Percentiles rank a stretch among this genome's conserved stretches.
Evolutionary conservation across 2,113 vertebrate species (phyloP).

Genomic region (Archilochus colubris): DNA sequence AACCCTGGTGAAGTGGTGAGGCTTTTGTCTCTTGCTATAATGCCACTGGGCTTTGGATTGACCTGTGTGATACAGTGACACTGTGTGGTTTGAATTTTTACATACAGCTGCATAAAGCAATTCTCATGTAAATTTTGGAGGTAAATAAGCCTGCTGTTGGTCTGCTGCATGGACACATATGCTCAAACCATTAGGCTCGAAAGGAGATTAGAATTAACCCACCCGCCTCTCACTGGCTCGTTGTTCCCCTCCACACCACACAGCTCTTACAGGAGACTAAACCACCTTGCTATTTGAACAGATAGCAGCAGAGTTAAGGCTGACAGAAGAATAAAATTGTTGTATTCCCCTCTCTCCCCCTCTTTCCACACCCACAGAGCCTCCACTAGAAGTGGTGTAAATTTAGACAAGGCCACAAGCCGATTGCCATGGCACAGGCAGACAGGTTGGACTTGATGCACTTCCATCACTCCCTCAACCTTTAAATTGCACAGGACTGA

Average conservation of each 20-base stretch:
- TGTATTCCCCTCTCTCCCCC: background rate
- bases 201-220: conserved; percentile 71
- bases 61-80: conserved; percentile 71
- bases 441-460: background rate
- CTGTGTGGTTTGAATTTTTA: conserved; percentile 76
- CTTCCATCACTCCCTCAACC: background rate
- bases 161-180: conserved; percentile 71
- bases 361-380: background rate
- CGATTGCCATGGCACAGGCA: background rate
- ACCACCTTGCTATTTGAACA: background rate
- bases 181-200: conserved; percentile 70
- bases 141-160: conserved; percentile 73
- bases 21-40: conserved; percentile 71
- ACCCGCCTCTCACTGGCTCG: background rate
- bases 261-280: background rate
- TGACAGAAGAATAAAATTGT: conserved; percentile 1
- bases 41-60: conserved; percentile 67
- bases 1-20: conserved; percentile 43
- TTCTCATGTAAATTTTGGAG: conserved; percentile 80
- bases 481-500: background rate
- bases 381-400: background rate
- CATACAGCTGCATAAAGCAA: conserved; percentile 81
- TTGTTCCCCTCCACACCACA: background rate
- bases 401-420: background rate
- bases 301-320: conserved; percentile 24